These are phyloP conservation scores for Engraulis encrasicolus DNA, from an alignment of 2,113 vertebrate genomes.

Conservation along the genomic window DNA sequence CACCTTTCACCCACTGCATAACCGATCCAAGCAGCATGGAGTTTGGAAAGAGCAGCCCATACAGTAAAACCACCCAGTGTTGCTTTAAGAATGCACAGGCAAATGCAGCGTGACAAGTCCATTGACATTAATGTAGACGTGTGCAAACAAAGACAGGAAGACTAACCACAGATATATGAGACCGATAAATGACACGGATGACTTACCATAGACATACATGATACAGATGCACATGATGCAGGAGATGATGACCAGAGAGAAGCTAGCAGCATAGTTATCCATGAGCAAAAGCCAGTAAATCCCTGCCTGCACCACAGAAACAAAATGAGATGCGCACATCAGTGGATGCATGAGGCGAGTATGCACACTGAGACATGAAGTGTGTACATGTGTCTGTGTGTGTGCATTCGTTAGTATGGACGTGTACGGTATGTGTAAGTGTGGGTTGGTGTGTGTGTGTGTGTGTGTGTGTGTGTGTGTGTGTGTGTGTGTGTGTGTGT, in stretches of 20 bases:
- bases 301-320: constrained; percentile 80
- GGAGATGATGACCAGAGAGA: constrained; percentile 96
- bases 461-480: background rate
- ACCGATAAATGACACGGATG: background rate
- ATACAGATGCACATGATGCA: constrained; percentile 97
- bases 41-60: too few species aligned
- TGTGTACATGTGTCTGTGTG: background rate
- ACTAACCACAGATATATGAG: background rate
- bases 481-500: background rate
- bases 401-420: too few species aligned
- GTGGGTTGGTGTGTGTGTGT: too few species aligned
- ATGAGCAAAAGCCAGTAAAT: constrained; percentile 97
- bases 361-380: constrained; percentile 5
- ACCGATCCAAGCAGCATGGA: too few species aligned
- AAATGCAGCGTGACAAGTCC: background rate
- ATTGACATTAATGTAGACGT: background rate
- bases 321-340: constrained; percentile 21
- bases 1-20: too few species aligned
- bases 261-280: constrained; percentile 98
- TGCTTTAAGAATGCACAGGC: background rate
- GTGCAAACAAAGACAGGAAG: background rate
- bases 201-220: constrained; percentile 97
- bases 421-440: background rate
- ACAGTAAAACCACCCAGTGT: background rate
- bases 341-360: background rate